These are phyloP conservation scores for Sisor rabdophorus DNA, from an alignment of 2,113 vertebrate species.

Conservation along the genomic window DNA sequence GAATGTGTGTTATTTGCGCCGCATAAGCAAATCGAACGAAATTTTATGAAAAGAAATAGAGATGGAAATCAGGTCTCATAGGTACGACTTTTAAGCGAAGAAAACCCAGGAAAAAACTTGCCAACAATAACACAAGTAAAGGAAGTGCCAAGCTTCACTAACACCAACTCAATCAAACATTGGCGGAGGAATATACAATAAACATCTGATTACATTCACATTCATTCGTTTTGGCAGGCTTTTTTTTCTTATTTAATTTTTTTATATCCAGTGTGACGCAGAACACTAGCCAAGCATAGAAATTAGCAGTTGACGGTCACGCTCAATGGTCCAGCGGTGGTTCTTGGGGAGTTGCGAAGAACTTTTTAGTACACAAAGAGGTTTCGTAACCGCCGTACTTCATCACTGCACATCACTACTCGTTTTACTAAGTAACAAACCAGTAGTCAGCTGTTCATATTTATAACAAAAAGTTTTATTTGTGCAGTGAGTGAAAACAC, in stretches of 20 bases:
- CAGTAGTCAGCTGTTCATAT: not conserved
- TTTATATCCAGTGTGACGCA: conserved; percentile 15
- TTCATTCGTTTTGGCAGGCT: conserved; percentile 20
- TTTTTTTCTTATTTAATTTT: too few species aligned
- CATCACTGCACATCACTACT: too few species aligned
- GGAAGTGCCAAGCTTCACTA: conserved; percentile 37
- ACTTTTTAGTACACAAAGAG: not conserved
- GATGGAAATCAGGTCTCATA: conserved; percentile 33
- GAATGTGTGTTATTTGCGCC: conserved; percentile 32
- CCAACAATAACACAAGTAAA: conserved; percentile 44
- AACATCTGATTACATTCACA: conserved; percentile 40
- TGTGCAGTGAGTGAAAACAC: too few species aligned
- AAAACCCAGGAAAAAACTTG: conserved; percentile 1
- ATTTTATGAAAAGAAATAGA: conserved; percentile 11
- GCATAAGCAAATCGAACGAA: conserved; percentile 24
- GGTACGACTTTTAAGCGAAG: conserved; percentile 28
- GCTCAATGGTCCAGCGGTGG: not conserved
- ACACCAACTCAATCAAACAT: conserved; percentile 35
- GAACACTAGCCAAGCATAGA: conserved; percentile 6
- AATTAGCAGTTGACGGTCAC: conserved; percentile 2
- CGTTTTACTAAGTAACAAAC: not conserved
- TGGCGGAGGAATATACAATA: conserved; percentile 33
- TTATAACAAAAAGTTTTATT: not conserved
- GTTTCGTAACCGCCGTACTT: not conserved
- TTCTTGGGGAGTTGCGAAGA: not conserved